phyloP scores from a whole-genome alignment of 2,113 vertebrate genomes.

The Menura novaehollandiae region DNA sequence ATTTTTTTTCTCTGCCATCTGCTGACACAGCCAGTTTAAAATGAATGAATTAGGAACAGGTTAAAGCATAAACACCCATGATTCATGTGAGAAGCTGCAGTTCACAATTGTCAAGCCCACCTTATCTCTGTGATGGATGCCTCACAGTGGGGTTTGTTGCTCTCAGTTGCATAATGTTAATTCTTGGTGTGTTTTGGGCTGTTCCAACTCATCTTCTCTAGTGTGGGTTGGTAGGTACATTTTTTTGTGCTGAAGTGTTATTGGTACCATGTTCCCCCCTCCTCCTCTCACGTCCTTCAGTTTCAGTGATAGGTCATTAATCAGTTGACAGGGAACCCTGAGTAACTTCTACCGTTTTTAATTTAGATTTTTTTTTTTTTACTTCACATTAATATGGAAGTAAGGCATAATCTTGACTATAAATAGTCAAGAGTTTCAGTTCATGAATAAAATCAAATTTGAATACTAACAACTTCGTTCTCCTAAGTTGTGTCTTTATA shows the following conservation, averaged over 20 bases:
- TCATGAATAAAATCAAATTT: not conserved
- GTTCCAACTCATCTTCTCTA: not conserved
- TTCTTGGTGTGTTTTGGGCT: not conserved
- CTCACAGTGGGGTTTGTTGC: not conserved
- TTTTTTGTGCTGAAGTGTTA: not conserved
- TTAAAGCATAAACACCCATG: not conserved
- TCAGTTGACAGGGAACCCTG: not conserved
- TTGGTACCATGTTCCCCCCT: not conserved
- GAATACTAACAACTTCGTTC: not conserved
- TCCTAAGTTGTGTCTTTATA: not conserved
- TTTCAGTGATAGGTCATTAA: not conserved
- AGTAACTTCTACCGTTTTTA: not conserved
- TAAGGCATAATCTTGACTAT: not conserved
- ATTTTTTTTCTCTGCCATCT: not conserved
- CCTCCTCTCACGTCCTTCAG: not conserved
- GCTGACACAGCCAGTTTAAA: not conserved
- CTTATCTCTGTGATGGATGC: not conserved
- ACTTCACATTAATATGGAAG: not conserved
- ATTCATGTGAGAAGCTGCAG: not conserved
- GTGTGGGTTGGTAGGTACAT: not conserved
- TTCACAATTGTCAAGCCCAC: fast-evolving
- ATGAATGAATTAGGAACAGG: not conserved
- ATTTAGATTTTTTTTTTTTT: not conserved
- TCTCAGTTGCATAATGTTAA: not conserved
- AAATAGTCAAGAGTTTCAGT: not conserved